A percentile compares a stretch with the other conserved stretches of the same genome.
These are phyloP conservation scores for Pseudolycoriella hygida DNA, from an alignment of 2,888 invertebrate genomes.

Conservation along the genomic window DNA sequence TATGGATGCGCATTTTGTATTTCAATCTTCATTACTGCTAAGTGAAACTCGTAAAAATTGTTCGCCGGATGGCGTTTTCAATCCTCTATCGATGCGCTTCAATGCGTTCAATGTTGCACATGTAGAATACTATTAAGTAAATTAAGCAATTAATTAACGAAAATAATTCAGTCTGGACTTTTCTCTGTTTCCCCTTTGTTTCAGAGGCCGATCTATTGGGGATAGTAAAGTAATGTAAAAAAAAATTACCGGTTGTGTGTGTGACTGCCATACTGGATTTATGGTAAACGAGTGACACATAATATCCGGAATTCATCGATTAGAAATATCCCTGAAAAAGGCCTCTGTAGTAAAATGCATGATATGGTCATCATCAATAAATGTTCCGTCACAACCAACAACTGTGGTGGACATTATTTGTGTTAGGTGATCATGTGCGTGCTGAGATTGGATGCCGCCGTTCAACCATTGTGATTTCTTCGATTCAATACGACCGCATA, in stretches of 20 bases:
- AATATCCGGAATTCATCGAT: neutral
- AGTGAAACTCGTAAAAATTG: no score
- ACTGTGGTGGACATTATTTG: no score
- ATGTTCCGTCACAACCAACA: no score
- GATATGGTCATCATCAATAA: neutral
- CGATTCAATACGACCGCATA: no score
- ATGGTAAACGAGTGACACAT: slow-evolving; percentile 1
- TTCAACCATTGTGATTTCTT: neutral
- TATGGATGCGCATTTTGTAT: no score
- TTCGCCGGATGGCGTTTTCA: no score
- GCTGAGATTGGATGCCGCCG: neutral
- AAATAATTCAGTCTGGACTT: slow-evolving; percentile 31
- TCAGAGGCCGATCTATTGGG: slow-evolving; percentile 72
- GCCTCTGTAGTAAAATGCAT: neutral
- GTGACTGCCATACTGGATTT: slow-evolving; percentile 1
- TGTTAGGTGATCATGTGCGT: no score
- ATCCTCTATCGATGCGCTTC: no score
- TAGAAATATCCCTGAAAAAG: neutral
- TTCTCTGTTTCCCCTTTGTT: slow-evolving; percentile 35
- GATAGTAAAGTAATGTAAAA: slow-evolving; percentile 18
- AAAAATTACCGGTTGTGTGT: slow-evolving; percentile 6
- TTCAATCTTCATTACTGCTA: no score
- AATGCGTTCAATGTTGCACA: no score
- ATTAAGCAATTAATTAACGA: slow-evolving; percentile 7
- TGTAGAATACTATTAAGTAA: neutral